Evolutionary conservation across 2,888 invertebrate genomes (phyloP).

Genomic region (Nephrocerus scutellatus): DNA sequence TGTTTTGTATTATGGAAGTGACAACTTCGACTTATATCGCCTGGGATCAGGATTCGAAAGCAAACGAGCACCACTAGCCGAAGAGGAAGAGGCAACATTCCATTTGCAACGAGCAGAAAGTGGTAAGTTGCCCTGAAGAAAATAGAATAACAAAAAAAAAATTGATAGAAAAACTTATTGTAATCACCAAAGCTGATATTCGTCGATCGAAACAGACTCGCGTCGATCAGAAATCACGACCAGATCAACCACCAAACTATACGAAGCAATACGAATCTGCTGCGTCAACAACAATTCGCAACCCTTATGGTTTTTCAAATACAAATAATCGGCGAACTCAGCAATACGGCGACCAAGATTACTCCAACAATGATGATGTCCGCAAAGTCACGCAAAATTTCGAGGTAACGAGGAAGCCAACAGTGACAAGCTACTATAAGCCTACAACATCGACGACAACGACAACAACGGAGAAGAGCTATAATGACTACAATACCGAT

Average conservation of each 20-base stretch:
- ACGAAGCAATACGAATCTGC: conserved; percentile 30
- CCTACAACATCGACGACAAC: conserved; percentile 34
- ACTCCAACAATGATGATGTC: conserved; percentile 5
- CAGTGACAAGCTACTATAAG: conserved; percentile 41
- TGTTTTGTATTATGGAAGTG: conserved; percentile 70
- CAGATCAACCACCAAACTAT: conserved; percentile 33
- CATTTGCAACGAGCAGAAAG: conserved; percentile 67
- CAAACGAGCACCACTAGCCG: conserved; percentile 54
- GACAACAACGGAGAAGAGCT: conserved; percentile 32
- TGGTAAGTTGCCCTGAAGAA: conserved; percentile 42
- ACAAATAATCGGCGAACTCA: no score
- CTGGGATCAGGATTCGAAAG: conserved; percentile 69
- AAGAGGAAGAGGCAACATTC: conserved; percentile 66
- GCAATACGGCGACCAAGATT: conserved; percentile 12
- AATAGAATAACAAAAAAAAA: not conserved
- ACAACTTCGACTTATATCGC: conserved; percentile 80
- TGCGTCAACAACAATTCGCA: conserved; percentile 24
- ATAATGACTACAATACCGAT: conserved; percentile 38
- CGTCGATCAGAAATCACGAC: conserved; percentile 40
- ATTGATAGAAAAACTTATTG: not conserved
- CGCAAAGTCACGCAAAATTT: conserved; percentile 21
- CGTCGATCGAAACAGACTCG: conserved; percentile 42
- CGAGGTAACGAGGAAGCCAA: conserved; percentile 35
- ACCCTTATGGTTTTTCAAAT: conserved; percentile 29
- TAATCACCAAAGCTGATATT: conserved; percentile 43